A percentile compares a stretch with the other conserved stretches of the same genome.
These are phyloP conservation scores for Scaptomyza graminum DNA, from an alignment of 1,140 invertebrate genomes.

Conservation along the genomic window DNA sequence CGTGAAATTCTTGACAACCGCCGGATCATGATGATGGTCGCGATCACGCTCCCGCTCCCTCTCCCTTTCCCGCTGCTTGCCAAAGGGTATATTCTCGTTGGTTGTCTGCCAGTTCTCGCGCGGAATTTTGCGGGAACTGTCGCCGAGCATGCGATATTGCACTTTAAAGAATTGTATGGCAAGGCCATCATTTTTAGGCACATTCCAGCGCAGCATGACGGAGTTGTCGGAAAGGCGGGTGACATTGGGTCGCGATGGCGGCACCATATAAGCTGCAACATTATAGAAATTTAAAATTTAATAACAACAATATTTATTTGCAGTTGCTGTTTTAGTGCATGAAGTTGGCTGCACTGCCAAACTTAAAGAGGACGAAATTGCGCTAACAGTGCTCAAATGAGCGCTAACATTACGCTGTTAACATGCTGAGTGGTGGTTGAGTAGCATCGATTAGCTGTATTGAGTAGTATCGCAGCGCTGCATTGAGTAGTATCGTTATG, in stretches of 20 bases:
- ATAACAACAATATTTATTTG: neutral
- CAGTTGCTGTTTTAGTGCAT: neutral
- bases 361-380: no score
- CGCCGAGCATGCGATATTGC: conserved; percentile 78
- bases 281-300: neutral
- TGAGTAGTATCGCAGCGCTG: conserved; percentile 18
- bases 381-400: neutral
- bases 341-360: conserved; percentile 10
- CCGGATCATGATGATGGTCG: conserved; percentile 59
- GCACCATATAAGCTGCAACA: conserved; percentile 89
- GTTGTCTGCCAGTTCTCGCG: conserved; percentile 90
- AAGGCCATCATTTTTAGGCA: conserved; percentile 91
- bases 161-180: conserved; percentile 95
- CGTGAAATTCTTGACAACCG: conserved; percentile 86
- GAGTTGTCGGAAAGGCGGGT: conserved; percentile 94
- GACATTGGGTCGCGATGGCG: conserved; percentile 93
- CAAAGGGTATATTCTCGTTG: conserved; percentile 90
- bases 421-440: neutral
- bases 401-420: conserved; percentile 11
- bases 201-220: conserved; percentile 96
- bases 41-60: conserved; percentile 57
- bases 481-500: conserved; percentile 42
- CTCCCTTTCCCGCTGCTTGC: conserved; percentile 85
- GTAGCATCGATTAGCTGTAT: conserved; percentile 15
- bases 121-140: conserved; percentile 60